Evolutionary conservation across 2,888 invertebrate genomes (phyloP).

Genomic region (Piscicola geometra): DNA sequence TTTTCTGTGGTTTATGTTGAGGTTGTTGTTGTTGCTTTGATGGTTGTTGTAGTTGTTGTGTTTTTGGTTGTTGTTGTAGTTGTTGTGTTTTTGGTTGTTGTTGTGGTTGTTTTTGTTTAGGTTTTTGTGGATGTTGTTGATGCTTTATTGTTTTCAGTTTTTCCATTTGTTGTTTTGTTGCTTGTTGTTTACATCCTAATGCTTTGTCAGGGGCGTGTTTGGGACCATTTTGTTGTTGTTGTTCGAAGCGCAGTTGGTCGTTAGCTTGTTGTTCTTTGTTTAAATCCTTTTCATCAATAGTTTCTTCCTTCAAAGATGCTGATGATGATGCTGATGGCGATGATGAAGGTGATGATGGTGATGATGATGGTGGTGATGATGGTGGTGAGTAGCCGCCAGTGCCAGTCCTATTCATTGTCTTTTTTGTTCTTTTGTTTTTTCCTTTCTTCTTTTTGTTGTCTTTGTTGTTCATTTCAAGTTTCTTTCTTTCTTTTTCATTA

Average conservation of each 20-base stretch:
- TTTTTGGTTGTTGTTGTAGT: too few relatives aligned
- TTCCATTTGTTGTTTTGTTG: too few relatives aligned
- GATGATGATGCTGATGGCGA: slow-evolving; percentile 8
- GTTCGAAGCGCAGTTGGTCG: not conserved
- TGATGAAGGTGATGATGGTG: slow-evolving; percentile 10
- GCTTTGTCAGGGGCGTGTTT: not conserved
- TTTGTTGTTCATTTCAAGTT: not conserved
- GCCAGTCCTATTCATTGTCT: not conserved
- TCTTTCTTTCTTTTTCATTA: not conserved
- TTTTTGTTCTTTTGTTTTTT: not conserved
- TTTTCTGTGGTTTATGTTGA: too few relatives aligned
- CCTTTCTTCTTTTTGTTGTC: not conserved
- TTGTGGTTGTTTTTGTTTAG: not conserved
- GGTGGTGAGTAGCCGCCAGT: slow-evolving; percentile 11
- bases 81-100: not conserved
- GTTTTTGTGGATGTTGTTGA: too few relatives aligned
- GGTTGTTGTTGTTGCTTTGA: too few relatives aligned
- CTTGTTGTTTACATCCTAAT: not conserved
- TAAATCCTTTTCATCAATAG: not conserved
- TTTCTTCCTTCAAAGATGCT: not conserved
- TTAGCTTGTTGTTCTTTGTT: not conserved
- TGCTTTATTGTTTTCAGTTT: too few relatives aligned
- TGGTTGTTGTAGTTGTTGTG: too few relatives aligned
- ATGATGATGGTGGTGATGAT: slow-evolving; percentile 10
- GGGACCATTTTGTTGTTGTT: too few relatives aligned